These are phyloP conservation scores for Hypocryptadius cinnamomeus DNA, from an alignment of 2,113 vertebrate species.

Conservation along the genomic window DNA sequence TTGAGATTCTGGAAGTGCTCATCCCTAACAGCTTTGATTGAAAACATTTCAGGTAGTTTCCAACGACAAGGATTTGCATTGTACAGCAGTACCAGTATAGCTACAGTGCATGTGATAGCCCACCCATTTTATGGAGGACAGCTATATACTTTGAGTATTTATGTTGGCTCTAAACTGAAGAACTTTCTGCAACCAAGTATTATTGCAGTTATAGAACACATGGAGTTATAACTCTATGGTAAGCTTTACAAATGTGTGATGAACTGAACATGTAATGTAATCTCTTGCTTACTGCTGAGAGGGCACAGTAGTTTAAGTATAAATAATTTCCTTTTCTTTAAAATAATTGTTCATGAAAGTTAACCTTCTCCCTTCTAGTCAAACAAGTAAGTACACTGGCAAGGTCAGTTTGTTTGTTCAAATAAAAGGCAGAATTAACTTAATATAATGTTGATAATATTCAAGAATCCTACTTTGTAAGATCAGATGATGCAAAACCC, in stretches of 20 bases:
- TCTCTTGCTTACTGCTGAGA: not conserved
- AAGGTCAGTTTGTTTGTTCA: not conserved
- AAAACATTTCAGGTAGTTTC: not conserved
- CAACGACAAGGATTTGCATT: not conserved
- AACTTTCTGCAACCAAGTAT: not conserved
- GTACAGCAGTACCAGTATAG: not conserved
- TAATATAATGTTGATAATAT: not conserved
- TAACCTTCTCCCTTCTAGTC: not conserved
- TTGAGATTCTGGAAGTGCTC: not conserved
- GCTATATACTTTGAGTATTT: not conserved
- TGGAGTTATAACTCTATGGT: not conserved
- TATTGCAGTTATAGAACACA: not conserved
- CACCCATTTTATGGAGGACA: not conserved
- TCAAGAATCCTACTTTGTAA: not conserved
- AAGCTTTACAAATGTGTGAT: not conserved
- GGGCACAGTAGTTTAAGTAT: not conserved
- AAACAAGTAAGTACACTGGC: not conserved
- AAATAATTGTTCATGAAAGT: not conserved
- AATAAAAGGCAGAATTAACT: not conserved
- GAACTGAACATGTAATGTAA: not conserved
- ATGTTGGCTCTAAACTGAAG: not conserved
- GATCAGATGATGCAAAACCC: not conserved
- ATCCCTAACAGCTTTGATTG: not conserved
- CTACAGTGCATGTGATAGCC: not conserved
- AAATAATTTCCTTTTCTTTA: not conserved